phyloP scores from a whole-genome alignment of 2,797 vertebrate species.

The Gymnocypris eckloni region DNA sequence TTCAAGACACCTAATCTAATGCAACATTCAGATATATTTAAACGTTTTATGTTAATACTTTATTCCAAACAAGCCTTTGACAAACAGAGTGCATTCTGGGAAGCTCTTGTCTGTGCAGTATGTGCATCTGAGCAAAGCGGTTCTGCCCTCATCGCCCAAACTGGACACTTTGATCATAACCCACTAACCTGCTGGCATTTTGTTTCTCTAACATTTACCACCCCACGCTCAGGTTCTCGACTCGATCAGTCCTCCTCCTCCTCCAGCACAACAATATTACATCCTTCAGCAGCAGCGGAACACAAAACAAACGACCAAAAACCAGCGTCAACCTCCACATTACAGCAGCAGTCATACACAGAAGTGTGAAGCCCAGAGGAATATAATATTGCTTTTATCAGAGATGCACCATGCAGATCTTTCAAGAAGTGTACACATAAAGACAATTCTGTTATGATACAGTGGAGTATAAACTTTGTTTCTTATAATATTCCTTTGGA shows the following conservation, averaged over 20 bases:
- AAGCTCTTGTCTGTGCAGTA: conserved; percentile 5
- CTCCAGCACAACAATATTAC: background rate
- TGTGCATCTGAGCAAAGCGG: conserved; percentile 35
- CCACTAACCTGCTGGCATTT: conserved; percentile 59
- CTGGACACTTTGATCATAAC: conserved; percentile 57
- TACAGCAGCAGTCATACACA: background rate
- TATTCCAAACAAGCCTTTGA: conserved; percentile 21
- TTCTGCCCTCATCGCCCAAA: conserved; percentile 29
- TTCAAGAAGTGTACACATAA: background rate
- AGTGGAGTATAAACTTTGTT: background rate
- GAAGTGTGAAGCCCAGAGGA: background rate
- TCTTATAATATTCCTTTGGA: background rate
- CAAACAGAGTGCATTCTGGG: conserved; percentile 24
- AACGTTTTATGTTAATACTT: background rate
- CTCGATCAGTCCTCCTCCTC: background rate
- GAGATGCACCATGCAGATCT: background rate
- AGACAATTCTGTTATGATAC: background rate
- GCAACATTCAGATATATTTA: background rate
- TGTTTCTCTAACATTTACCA: conserved; percentile 53
- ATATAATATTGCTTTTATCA: background rate
- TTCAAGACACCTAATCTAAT: background rate
- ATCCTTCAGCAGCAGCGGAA: background rate
- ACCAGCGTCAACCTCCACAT: background rate
- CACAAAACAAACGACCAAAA: background rate
- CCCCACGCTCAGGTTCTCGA: background rate